Conservation (phyloP, 2,113 vertebrate genomes). For the Notiomystis cincta region DNA sequence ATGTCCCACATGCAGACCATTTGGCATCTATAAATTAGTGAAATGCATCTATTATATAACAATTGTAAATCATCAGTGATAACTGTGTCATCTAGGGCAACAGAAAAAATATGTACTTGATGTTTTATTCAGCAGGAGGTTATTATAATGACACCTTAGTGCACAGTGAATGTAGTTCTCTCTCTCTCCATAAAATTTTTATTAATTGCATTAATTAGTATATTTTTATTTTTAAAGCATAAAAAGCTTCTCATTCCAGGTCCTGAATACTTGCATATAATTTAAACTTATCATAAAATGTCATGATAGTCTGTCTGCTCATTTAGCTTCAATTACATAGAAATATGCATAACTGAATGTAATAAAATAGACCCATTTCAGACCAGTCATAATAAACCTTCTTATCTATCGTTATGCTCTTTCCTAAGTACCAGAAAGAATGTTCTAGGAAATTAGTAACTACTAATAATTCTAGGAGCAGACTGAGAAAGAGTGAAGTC, state of each 20-base stretch:
- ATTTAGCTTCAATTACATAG: background rate
- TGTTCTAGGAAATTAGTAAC: background rate
- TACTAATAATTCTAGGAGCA: background rate
- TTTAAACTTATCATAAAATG: conserved; percentile 5
- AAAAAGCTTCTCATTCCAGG: background rate
- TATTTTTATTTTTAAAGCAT: conserved; percentile 36
- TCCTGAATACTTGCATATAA: background rate
- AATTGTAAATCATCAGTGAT: background rate
- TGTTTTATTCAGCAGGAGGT: conserved; percentile 43
- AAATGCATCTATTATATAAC: background rate
- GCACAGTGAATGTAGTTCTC: background rate
- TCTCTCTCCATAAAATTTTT: background rate
- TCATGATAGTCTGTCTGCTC: background rate
- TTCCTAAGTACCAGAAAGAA: background rate
- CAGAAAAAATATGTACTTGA: conserved; percentile 4
- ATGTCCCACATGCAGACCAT: background rate
- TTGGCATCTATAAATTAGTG: conserved; percentile 15
- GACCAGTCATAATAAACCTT: background rate
- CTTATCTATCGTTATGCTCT: background rate
- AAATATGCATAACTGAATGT: background rate
- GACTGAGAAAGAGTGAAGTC: background rate
- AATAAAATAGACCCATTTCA: background rate
- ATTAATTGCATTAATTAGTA: conserved; percentile 49
- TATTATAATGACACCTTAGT: conserved; percentile 16
- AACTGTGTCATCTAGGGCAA: background rate